These are phyloP conservation scores for Stenodema calcarata DNA, from an alignment of 2,888 invertebrate species.

Conservation along the genomic window DNA sequence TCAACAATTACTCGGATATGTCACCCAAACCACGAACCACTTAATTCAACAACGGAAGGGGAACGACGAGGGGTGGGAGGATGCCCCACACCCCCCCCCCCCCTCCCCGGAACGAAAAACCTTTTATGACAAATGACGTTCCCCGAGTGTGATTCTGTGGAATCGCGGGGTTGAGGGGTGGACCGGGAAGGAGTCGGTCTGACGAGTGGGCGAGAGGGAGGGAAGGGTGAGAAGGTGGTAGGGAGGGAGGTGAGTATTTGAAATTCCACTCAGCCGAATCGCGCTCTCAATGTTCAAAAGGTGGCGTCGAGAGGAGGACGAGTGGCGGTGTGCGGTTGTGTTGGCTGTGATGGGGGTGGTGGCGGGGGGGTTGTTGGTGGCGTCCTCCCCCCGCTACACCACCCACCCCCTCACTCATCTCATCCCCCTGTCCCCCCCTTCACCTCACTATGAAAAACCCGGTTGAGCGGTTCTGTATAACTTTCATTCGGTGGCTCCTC, in stretches of 20 bases:
- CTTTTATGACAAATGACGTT: slow-evolving; percentile 16
- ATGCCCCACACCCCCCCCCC: too few relatives aligned
- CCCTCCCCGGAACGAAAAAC: neutral
- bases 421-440: neutral
- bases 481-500: slow-evolving; percentile 19
- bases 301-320: too few relatives aligned
- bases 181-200: too few relatives aligned
- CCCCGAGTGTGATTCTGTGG: too few relatives aligned
- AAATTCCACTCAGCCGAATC: slow-evolving; percentile 20
- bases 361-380: too few relatives aligned
- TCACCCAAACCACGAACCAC: slow-evolving; percentile 36
- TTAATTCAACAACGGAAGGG: slow-evolving; percentile 39
- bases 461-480: slow-evolving; percentile 3
- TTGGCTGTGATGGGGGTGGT: neutral
- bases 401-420: too few relatives aligned
- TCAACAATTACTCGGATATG: slow-evolving; percentile 40
- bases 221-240: neutral
- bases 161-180: too few relatives aligned
- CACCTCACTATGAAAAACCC: neutral
- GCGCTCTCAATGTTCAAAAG: neutral
- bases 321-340: too few relatives aligned
- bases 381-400: too few relatives aligned
- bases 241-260: neutral
- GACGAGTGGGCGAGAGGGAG: neutral
- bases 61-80: too few relatives aligned